A percentile compares a stretch with the other conserved stretches of the same genome.
phyloP scores from a whole-genome alignment of 2,113 vertebrate genomes.

The Choloepus hoffmanni region DNA sequence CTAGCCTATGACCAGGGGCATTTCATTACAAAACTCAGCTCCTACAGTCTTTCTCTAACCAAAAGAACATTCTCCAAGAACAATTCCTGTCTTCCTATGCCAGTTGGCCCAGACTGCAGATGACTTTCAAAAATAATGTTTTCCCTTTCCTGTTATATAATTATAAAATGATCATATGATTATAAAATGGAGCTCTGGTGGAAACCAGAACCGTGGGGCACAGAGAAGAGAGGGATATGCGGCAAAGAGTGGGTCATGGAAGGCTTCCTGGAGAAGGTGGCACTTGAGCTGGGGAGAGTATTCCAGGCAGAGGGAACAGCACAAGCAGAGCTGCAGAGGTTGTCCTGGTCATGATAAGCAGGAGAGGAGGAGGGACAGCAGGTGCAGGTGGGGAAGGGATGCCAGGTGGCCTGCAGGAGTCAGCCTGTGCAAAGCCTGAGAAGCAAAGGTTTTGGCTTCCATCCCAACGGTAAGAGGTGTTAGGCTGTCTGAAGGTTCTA shows the following conservation, averaged over 20 bases:
- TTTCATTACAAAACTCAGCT: slow-evolving; percentile 16
- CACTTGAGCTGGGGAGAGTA: not conserved
- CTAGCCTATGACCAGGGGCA: not conserved
- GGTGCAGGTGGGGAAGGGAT: not conserved
- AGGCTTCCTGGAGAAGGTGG: not conserved
- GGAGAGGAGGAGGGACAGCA: not conserved
- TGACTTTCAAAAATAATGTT: slow-evolving; percentile 28
- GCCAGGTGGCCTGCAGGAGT: not conserved
- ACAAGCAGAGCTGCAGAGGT: not conserved
- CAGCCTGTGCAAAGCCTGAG: not conserved
- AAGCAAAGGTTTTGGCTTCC: not conserved
- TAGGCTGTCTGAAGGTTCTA: not conserved
- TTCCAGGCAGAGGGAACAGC: not conserved
- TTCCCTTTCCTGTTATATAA: not conserved
- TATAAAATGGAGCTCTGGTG: not conserved
- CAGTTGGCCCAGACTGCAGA: not conserved
- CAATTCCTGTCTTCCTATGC: not conserved
- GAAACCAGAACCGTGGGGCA: not conserved
- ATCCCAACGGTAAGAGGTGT: not conserved
- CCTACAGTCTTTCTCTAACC: not conserved
- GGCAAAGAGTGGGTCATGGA: not conserved
- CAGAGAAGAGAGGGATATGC: not conserved
- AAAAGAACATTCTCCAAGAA: slow-evolving; percentile 24
- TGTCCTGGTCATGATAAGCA: not conserved
- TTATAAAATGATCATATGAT: not conserved